Conservation (phyloP, 2,113 vertebrate genomes). For the Quiscalus mexicanus region DNA sequence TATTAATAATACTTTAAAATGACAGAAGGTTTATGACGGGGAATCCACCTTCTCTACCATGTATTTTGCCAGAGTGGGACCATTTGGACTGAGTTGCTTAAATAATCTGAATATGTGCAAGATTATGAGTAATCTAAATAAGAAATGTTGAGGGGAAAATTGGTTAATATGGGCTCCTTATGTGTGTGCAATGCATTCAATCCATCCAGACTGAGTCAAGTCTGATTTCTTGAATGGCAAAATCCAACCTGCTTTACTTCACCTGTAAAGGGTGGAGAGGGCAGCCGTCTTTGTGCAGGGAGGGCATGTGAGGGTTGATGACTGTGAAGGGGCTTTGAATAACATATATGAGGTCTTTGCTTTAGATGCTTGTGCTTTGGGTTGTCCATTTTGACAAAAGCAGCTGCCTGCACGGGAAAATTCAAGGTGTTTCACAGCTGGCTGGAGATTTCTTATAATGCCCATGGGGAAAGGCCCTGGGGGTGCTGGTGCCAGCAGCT, state of each 20-base stretch:
- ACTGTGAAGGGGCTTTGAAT: neutral
- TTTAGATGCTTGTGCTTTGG: fast-evolving
- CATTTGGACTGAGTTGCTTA: neutral
- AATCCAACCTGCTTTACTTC: neutral
- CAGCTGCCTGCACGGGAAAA: neutral
- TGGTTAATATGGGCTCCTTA: neutral
- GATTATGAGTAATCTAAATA: neutral
- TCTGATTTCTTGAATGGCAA: neutral
- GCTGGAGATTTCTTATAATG: neutral
- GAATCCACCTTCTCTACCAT: neutral
- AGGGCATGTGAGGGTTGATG: neutral
- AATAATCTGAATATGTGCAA: neutral
- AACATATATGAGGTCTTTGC: fast-evolving
- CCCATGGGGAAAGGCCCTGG: neutral
- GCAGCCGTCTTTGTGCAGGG: neutral
- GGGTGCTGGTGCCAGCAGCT: neutral
- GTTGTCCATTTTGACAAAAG: neutral
- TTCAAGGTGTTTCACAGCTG: neutral
- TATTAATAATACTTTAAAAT: neutral
- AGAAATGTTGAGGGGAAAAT: neutral
- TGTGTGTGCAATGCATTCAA: neutral
- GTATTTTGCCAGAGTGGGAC: neutral
- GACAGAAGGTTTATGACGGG: neutral
- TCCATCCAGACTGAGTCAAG: neutral
- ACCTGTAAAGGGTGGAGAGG: neutral